Percentiles rank a stretch among this genome's conserved stretches.
phyloP scores from a whole-genome alignment of 2,888 invertebrate species.

The Sesia apiformis region DNA sequence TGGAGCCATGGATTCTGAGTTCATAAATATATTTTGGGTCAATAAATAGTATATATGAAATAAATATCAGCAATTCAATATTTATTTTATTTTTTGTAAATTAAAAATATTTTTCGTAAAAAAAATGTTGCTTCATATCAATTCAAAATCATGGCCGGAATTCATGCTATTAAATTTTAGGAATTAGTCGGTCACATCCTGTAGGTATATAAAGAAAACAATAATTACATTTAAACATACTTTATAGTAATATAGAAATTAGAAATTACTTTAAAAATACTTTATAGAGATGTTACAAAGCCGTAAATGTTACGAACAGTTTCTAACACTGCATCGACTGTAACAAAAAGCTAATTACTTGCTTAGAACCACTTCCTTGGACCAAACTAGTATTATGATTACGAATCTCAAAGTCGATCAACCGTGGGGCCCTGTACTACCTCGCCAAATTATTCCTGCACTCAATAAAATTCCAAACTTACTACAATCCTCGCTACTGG shows the following conservation, averaged over 20 bases:
- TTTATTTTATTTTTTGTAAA: no score
- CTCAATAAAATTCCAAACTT: not conserved
- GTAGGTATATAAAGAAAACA: not conserved
- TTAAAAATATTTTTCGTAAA: no score
- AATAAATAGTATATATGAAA: no score
- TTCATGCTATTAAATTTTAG: no score
- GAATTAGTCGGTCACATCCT: not conserved
- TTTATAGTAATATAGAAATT: no score
- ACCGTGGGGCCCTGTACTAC: slow-evolving; percentile 46
- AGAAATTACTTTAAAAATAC: not conserved
- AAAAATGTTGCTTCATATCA: no score
- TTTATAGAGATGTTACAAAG: not conserved
- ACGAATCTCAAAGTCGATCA: slow-evolving; percentile 62
- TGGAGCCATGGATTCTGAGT: no score
- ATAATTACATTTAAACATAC: not conserved
- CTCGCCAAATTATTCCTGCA: slow-evolving; percentile 28
- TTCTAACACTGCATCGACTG: slow-evolving; percentile 12
- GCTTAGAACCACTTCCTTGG: slow-evolving; percentile 43
- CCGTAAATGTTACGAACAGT: not conserved
- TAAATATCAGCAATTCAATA: no score
- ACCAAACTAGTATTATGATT: slow-evolving; percentile 48
- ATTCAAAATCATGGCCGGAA: no score
- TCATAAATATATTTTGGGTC: no score
- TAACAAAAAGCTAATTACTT: slow-evolving; percentile 49
- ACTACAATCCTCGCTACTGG: not conserved